These are phyloP conservation scores for Noctua fimbriata DNA, from an alignment of 2,888 invertebrate species.

Conservation along the genomic window DNA sequence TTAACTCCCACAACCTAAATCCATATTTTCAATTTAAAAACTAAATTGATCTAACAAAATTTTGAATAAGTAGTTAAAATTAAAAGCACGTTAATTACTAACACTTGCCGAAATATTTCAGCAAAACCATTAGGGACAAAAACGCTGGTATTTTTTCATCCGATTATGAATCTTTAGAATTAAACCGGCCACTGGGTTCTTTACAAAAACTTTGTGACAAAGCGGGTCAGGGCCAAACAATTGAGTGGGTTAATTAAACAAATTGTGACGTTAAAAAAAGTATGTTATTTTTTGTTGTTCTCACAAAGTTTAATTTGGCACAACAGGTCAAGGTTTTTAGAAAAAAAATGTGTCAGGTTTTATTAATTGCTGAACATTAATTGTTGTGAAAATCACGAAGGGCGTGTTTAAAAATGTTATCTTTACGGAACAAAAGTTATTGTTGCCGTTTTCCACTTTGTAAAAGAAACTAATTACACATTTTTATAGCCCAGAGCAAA, in stretches of 20 bases:
- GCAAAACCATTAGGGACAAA: slow-evolving; percentile 26
- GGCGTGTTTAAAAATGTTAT: slow-evolving; percentile 21
- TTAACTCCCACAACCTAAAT: not conserved
- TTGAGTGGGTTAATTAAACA: slow-evolving; percentile 61
- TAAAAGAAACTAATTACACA: not conserved
- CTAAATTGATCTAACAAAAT: not conserved
- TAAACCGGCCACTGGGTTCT: slow-evolving; percentile 28
- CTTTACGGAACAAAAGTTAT: not conserved
- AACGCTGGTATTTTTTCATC: slow-evolving; percentile 43
- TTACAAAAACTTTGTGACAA: slow-evolving; percentile 53
- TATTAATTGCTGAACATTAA: slow-evolving; percentile 37
- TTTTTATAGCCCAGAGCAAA: not conserved
- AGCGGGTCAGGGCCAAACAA: slow-evolving; percentile 55
- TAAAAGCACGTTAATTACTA: slow-evolving; percentile 29
- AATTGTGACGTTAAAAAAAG: slow-evolving; percentile 52
- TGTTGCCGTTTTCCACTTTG: not conserved
- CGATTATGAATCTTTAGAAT: slow-evolving; percentile 45
- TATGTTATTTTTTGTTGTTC: slow-evolving; percentile 38
- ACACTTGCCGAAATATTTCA: slow-evolving; percentile 29
- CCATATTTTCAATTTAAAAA: not conserved
- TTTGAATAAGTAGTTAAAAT: not conserved
- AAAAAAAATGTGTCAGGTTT: slow-evolving; percentile 28
- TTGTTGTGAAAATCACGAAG: slow-evolving; percentile 38
- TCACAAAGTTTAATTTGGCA: slow-evolving; percentile 31
- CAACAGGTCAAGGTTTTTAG: slow-evolving; percentile 49